Evolutionary conservation across 64 coral and sea anemone species (phyloP), one percentile per base, ranked within the genome.

Genomic region (Pocillopora verrucosa): DNA sequence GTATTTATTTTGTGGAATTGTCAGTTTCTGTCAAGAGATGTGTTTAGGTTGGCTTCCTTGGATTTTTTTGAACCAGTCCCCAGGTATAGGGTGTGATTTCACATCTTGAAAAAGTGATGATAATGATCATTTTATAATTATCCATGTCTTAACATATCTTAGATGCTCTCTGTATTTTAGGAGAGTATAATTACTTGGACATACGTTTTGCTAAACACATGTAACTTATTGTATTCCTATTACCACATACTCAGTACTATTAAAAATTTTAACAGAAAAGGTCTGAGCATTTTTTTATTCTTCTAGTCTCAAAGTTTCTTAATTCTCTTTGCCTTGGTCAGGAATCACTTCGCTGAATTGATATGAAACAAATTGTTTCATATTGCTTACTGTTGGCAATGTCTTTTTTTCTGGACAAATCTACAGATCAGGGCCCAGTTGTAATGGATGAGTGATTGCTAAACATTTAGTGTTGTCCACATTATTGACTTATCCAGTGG

Each of bases 181-280:
- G 65, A 72, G 82, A 6, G 65, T 65, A 83, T 72, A 51, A 7
- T 61, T 72, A 63, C 38, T 56, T 72, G 80, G 63, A 57, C 65
- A 16, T 72, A 85, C 65, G 57, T 85, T 85, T 85, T 85, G 82
- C 80, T 67, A 83, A 62, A 83, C 60, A 41, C 60, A 45, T 83
- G 61, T 85, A 85, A 56, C 36, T 83, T 13, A 67, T 85, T 85
- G 82, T 72, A 85, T 85, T 85, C 82, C 72, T 83, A 83, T 37
- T 72, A 38, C 67, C 51, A 38, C 82, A 85, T 85, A 85, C 82
- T 85, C 65, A 58, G 82, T 85, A 85, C 82, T 41, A 85, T 57
- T 85, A 58, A 85, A 85, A 72, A 72, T 85, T 38, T 56, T 72
- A 65, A 51, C 65, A 85, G 22, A 85, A 70, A 13, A 67, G 30